These are phyloP conservation scores for Enteromius paludinosus DNA, from an alignment of 2,797 vertebrate genomes.

Conservation along the genomic window DNA sequence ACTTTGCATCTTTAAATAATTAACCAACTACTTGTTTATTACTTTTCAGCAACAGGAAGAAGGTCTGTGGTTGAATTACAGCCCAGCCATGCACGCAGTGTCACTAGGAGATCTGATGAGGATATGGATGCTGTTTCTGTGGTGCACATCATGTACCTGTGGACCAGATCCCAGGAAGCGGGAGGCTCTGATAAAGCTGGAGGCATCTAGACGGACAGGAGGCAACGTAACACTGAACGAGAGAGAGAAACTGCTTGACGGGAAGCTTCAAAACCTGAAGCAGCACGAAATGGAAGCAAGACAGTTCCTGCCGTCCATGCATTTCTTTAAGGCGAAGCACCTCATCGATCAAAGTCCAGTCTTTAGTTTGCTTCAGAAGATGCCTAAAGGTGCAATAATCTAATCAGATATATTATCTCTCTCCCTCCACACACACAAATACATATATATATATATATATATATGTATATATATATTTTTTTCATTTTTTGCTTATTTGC, in stretches of 20 bases:
- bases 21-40: neutral
- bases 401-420: neutral
- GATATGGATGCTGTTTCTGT: conserved; percentile 56
- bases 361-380: conserved; percentile 76
- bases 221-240: conserved; percentile 73
- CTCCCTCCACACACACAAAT: too few species aligned
- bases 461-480: neutral
- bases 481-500: too few species aligned
- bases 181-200: conserved; percentile 70
- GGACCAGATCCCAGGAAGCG: conserved; percentile 74
- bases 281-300: conserved; percentile 70
- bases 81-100: conserved; percentile 1
- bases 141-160: conserved; percentile 27
- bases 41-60: neutral
- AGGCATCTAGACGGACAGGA: conserved; percentile 76
- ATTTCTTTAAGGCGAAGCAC: conserved; percentile 87
- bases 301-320: conserved; percentile 86
- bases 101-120: neutral
- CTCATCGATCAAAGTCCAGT: conserved; percentile 73
- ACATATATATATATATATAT: too few species aligned
- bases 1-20: neutral
- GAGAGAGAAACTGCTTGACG: conserved; percentile 77
- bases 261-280: conserved; percentile 77
- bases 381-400: conserved; percentile 75
- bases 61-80: neutral